These are phyloP conservation scores for Botia almorhae DNA, from an alignment of 2,797 vertebrate species.

Conservation along the genomic window DNA sequence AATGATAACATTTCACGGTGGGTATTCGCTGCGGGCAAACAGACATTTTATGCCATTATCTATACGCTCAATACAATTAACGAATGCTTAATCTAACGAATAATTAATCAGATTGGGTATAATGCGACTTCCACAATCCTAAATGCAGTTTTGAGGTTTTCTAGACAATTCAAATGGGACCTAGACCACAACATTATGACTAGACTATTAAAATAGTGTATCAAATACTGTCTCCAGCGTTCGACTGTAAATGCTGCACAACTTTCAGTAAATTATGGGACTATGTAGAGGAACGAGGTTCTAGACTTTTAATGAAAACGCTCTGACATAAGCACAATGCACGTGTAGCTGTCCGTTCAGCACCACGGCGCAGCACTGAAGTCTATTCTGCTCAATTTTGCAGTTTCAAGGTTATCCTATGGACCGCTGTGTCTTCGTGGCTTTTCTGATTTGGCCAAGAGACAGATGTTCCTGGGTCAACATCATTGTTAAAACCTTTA, in stretches of 20 bases:
- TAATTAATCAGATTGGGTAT: slow-evolving; percentile 60
- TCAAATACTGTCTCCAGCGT: not conserved
- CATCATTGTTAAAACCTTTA: no score
- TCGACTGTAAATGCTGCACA: not conserved
- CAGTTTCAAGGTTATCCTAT: slow-evolving; percentile 17
- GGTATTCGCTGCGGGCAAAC: slow-evolving; percentile 60
- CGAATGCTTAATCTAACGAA: slow-evolving; percentile 56
- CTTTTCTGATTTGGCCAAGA: no score
- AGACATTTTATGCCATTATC: slow-evolving; percentile 63
- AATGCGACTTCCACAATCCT: slow-evolving; percentile 52
- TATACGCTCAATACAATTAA: slow-evolving; percentile 60
- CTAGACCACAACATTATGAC: not conserved
- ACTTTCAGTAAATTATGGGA: not conserved
- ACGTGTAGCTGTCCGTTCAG: slow-evolving; percentile 62
- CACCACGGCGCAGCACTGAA: slow-evolving; percentile 42
- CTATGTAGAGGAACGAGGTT: not conserved
- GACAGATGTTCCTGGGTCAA: no score
- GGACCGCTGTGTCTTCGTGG: not conserved
- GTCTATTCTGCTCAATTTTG: not conserved
- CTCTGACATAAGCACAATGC: slow-evolving; percentile 7
- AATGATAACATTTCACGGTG: slow-evolving; percentile 59
- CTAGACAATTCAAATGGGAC: slow-evolving; percentile 45
- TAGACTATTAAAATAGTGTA: not conserved
- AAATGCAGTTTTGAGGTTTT: slow-evolving; percentile 51
- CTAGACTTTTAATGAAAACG: not conserved